A percentile compares a stretch with the other conserved stretches of the same genome.
Evolutionary conservation across 2,113 vertebrate genomes (phyloP).

Genomic region (Bombycilla garrulus): DNA sequence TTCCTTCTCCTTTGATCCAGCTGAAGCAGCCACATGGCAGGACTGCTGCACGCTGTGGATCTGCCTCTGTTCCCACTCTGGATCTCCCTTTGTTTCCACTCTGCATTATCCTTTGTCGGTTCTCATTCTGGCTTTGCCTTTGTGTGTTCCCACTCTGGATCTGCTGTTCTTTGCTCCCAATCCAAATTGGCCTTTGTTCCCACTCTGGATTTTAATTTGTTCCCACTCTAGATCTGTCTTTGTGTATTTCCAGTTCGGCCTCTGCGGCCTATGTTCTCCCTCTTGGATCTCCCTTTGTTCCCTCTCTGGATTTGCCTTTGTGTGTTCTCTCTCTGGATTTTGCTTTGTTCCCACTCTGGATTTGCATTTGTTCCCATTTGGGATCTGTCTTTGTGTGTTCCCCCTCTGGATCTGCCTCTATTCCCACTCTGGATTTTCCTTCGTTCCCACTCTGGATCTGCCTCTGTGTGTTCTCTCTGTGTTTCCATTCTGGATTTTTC

Average conservation of each 20-base stretch:
- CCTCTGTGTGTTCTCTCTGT: rapidly evolving
- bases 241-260: background rate
- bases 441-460: background rate
- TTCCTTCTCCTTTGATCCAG: slow-evolving; percentile 15
- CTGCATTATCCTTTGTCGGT: background rate
- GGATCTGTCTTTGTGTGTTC: background rate
- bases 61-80: background rate
- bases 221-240: background rate
- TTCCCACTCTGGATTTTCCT: background rate
- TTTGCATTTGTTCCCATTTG: rapidly evolving
- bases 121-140: background rate
- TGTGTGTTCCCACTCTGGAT: background rate
- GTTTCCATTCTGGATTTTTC: rapidly evolving
- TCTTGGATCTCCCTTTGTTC: background rate
- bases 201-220: background rate
- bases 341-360: background rate
- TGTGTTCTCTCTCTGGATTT: background rate
- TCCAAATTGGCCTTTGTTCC: background rate
- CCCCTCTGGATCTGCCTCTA: background rate
- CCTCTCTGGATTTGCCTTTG: background rate
- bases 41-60: rapidly evolving
- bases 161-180: background rate
- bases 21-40: background rate
- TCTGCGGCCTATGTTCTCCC: too few species aligned
- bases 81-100: background rate